These are phyloP conservation scores for Shinisaurus crocodilurus DNA, from an alignment of 2,113 vertebrate species.

Conservation along the genomic window DNA sequence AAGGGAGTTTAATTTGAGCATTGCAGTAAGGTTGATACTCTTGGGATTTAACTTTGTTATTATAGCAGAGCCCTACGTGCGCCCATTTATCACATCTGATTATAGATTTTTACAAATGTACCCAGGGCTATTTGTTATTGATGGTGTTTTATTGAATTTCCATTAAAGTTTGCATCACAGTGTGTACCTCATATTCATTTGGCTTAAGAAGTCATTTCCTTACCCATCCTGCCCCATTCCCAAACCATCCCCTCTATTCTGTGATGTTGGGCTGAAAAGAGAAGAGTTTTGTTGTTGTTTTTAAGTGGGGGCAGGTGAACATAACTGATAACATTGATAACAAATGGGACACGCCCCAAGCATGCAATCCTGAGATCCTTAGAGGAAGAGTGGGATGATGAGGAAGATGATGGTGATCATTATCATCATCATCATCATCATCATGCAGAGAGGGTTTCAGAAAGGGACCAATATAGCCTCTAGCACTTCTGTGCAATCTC, in stretches of 20 bases:
- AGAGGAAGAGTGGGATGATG: background rate
- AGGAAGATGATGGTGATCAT: background rate
- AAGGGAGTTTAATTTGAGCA: background rate
- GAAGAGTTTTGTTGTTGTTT: background rate
- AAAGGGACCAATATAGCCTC: background rate
- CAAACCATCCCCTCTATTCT: background rate
- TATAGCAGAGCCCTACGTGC: too few relatives aligned
- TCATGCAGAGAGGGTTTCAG: too few relatives aligned
- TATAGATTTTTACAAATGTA: background rate
- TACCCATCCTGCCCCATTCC: background rate
- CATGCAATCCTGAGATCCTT: background rate
- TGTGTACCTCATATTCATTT: background rate
- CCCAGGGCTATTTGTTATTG: background rate
- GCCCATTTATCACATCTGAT: constrained; percentile 8
- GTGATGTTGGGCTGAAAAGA: too few relatives aligned
- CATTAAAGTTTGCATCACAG: background rate
- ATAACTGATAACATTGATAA: background rate
- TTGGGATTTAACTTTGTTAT: background rate
- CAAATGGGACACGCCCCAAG: background rate
- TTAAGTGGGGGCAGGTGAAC: background rate
- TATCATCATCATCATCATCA: background rate
- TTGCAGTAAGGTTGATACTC: background rate
- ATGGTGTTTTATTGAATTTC: background rate
- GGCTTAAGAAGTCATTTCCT: background rate
- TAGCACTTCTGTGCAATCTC: background rate